A percentile compares a stretch with the other conserved stretches of the same genome.
Conservation (phyloP, 2,888 invertebrate genomes). For the Microctonus hyperodae region DNA sequence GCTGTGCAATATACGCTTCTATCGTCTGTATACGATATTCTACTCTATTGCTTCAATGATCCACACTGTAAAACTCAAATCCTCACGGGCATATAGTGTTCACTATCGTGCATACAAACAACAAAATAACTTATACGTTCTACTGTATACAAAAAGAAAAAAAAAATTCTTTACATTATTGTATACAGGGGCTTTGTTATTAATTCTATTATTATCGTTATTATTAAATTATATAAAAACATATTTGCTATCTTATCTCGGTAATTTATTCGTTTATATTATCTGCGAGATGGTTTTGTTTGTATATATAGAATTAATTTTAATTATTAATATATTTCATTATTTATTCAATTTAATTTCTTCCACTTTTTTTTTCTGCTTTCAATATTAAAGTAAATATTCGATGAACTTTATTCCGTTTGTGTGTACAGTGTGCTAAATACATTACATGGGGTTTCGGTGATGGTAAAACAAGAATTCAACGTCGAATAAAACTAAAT, state of each 20-base stretch:
- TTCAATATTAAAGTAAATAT: too few relatives aligned
- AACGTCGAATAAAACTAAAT: neutral
- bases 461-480: neutral
- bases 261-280: too few relatives aligned
- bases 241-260: too few relatives aligned
- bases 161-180: neutral
- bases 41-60: neutral
- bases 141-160: too few relatives aligned
- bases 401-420: neutral
- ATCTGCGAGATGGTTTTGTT: too few relatives aligned
- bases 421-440: neutral
- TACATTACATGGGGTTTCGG: neutral
- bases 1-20: neutral
- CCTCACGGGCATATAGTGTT: neutral
- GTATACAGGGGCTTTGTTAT: neutral
- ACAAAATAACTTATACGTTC: neutral
- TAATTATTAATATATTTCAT: too few relatives aligned
- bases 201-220: too few relatives aligned
- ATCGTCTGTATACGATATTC: neutral
- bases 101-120: neutral
- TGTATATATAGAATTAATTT: too few relatives aligned
- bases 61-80: neutral
- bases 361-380: too few relatives aligned
- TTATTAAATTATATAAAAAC: too few relatives aligned
- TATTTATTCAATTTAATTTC: too few relatives aligned